phyloP scores from a whole-genome alignment of 1,140 invertebrate species.

The Venturia canescens region DNA sequence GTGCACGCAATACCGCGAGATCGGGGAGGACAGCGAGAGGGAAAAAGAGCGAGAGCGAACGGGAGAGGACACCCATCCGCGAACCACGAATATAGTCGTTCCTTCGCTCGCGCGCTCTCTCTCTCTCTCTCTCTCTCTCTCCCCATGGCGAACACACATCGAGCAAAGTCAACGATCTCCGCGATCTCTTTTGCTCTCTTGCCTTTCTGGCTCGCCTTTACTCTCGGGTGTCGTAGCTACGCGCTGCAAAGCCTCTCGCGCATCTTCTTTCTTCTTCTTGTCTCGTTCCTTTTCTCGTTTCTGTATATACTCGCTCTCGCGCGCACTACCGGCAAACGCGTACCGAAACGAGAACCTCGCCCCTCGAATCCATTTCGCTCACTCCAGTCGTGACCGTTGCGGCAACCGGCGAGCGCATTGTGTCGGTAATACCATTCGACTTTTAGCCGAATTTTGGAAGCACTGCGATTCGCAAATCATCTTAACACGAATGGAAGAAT shows the following conservation, averaged over 20 bases:
- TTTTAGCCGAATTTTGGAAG: neutral
- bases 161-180: conserved; percentile 36
- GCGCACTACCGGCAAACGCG: neutral
- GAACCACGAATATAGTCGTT: conserved; percentile 25
- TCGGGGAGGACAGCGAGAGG: neutral
- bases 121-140: neutral
- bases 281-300: neutral
- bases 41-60: neutral
- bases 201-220: conserved; percentile 15
- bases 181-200: conserved; percentile 7
- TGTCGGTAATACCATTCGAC: neutral
- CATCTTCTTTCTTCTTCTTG: neutral
- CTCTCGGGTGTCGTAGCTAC: neutral
- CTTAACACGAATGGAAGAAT: neutral
- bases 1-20: neutral
- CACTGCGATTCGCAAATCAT: too few relatives aligned
- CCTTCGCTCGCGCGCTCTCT: too few relatives aligned
- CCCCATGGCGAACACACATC: neutral
- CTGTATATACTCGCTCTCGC: neutral
- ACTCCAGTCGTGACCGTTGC: neutral
- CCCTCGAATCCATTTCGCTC: conserved; percentile 9
- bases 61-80: neutral
- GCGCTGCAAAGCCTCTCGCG: neutral
- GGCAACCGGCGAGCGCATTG: neutral
- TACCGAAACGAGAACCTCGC: neutral